A percentile compares a stretch with the other conserved stretches of the same genome.
These are phyloP conservation scores for Oligia strigilis DNA, from an alignment of 2,888 invertebrate genomes.

Conservation along the genomic window DNA sequence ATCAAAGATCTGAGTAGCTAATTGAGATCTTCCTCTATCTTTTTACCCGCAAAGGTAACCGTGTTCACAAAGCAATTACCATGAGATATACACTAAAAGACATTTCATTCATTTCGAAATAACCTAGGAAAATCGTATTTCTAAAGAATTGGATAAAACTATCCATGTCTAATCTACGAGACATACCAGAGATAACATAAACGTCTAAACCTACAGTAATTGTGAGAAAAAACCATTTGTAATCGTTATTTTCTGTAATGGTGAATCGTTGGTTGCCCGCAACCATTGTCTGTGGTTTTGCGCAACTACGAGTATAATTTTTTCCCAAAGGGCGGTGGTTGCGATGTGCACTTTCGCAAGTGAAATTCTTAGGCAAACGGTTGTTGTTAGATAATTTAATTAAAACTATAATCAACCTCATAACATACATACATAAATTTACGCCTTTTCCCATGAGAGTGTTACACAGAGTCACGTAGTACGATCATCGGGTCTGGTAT, in stretches of 20 bases:
- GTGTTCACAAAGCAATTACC: neutral
- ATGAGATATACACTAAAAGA: conserved; percentile 8
- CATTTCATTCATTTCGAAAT: conserved; percentile 36
- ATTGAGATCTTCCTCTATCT: neutral
- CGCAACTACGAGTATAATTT: conserved; percentile 44
- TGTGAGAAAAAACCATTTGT: conserved; percentile 60
- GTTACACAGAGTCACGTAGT: neutral
- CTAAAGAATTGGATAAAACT: conserved; percentile 36
- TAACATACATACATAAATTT: conserved; percentile 29
- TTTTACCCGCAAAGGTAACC: neutral
- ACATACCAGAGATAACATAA: conserved; percentile 47
- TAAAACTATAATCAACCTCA: conserved; percentile 20
- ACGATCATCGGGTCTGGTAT: no score
- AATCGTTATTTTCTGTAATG: conserved; percentile 51
- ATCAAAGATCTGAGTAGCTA: neutral
- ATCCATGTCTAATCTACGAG: conserved; percentile 50
- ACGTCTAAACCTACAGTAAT: conserved; percentile 47
- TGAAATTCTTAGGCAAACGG: conserved; percentile 51
- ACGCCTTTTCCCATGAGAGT: conserved; percentile 10
- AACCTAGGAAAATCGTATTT: conserved; percentile 40
- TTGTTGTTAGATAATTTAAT: conserved; percentile 43
- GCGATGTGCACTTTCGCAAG: conserved; percentile 55
- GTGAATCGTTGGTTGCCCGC: conserved; percentile 31
- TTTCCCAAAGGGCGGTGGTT: conserved; percentile 59
- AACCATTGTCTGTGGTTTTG: conserved; percentile 61